Conservation (phyloP, 2,888 invertebrate genomes). For the Ariolimax columbianus region DNA sequence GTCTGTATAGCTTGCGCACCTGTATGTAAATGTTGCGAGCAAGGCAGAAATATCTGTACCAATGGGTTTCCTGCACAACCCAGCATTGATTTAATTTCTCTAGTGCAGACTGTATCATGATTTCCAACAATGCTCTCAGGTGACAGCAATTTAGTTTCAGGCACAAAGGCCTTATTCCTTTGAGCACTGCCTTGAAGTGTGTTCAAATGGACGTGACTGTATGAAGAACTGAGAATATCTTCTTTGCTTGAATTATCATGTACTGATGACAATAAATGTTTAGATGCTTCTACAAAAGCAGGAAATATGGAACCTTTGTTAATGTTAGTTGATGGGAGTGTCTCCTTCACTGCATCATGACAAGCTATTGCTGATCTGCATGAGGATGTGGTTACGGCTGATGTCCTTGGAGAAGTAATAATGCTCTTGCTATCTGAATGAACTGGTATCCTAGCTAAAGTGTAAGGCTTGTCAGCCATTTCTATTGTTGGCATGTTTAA, state of each 20-base stretch:
- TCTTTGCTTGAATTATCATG: not conserved
- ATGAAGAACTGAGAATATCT: not conserved
- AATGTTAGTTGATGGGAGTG: not conserved
- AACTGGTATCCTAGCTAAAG: not conserved
- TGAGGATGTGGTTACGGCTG: not conserved
- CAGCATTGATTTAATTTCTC: constrained; percentile 15
- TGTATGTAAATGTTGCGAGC: constrained; percentile 7
- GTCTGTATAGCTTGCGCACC: not conserved
- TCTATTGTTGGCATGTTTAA: not conserved
- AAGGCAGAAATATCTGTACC: constrained; percentile 38
- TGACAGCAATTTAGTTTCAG: no score
- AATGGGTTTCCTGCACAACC: constrained; percentile 10
- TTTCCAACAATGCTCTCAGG: not conserved
- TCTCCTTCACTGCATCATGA: not conserved
- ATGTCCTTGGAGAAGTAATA: not conserved
- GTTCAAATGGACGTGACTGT: not conserved
- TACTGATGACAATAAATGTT: not conserved
- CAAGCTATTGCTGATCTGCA: not conserved
- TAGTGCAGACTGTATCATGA: not conserved
- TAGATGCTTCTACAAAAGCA: no score
- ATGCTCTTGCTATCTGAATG: not conserved
- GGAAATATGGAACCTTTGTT: not conserved
- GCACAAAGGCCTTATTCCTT: no score
- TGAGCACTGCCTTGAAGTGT: not conserved
- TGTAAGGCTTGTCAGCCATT: not conserved